phyloP scores from a whole-genome alignment of 1,140 invertebrate genomes.

The Stenopsyche tienmushanensis region DNA sequence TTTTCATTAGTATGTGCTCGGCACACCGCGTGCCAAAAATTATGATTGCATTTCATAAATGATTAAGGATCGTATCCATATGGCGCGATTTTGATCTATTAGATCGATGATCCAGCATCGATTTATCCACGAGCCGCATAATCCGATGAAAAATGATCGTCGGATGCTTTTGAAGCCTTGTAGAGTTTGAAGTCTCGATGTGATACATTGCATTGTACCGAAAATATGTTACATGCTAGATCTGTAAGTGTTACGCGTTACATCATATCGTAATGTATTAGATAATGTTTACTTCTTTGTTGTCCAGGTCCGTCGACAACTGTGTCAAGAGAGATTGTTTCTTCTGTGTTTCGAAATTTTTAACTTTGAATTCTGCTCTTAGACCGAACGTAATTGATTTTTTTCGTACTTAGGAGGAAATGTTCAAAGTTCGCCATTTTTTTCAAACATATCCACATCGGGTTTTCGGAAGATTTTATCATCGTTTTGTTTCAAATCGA shows the following conservation, averaged over 20 bases:
- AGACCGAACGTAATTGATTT: background rate
- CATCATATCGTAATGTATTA: conserved; percentile 29
- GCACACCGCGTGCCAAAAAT: background rate
- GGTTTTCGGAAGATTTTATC: too few relatives aligned
- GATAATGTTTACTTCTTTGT: conserved; percentile 42
- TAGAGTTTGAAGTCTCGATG: background rate
- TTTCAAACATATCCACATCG: too few relatives aligned
- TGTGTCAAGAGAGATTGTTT: conserved; percentile 42
- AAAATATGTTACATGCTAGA: conserved; percentile 27
- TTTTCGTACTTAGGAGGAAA: too few relatives aligned
- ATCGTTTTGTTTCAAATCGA: too few relatives aligned
- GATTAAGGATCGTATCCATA: background rate
- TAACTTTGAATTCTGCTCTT: conserved; percentile 25
- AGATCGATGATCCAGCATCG: background rate
- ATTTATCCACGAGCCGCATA: background rate
- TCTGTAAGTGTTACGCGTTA: conserved; percentile 27
- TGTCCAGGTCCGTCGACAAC: conserved; percentile 39
- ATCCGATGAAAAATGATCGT: too few relatives aligned
- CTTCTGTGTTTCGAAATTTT: conserved; percentile 35
- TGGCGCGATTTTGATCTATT: background rate
- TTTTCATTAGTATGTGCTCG: too few relatives aligned
- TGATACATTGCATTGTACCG: conserved; percentile 6
- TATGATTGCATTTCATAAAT: background rate
- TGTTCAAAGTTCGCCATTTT: too few relatives aligned
- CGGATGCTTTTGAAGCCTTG: too few relatives aligned